Base-by-base conservation (phyloP, 2,113 vertebrate species). In the Fregata magnificens region DNA sequence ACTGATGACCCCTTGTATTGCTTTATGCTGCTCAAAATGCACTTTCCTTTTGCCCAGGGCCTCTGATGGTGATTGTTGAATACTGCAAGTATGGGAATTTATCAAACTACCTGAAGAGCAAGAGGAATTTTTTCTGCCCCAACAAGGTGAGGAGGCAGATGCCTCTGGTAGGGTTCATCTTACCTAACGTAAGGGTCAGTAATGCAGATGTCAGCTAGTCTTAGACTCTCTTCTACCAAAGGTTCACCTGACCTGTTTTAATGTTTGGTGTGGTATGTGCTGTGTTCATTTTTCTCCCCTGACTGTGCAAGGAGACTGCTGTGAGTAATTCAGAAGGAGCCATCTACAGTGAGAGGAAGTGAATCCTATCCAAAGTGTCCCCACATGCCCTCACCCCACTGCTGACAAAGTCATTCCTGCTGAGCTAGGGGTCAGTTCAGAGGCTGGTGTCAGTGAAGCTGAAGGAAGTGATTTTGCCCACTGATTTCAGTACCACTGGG, bases 61-160 rank as follows among this genome's bases (percentile, higher is more conserved):
- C 99, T 40, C 97, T 99, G 89, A 99, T 99, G 99, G 98, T 99
- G 70, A 99, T 99, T 45, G 99, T 99, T 21, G 99, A 99, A 96
- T 99, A 99, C 93, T 99, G 99, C 98, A 98, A 98, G 83, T 99
- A 99, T 38, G 99, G 99, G 70, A 99, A 99, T 95, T 98, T 99
- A 45, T 99, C 99, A 73, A 97, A 98, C 93, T 99, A 99, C 90
- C 98, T 99, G 93, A 99, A 99, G 97, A 99, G 98, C 97, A 99
- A 99, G 96, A 98, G 99, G 66, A 98, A 99, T 10, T 97, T 98
- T 49, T 99, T 99, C 97, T 97, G 98, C 71, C 95, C 98, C 58
- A 97, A 95, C 78, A 98, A 98, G 98, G 99, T 99, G 95, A 98
- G 97, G n/a, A 84, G 36, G 28, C 47, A 93, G 58, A 76, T 71